Base-by-base conservation (phyloP, 1,140 invertebrate genomes). In the Bombyx mandarina region DNA sequence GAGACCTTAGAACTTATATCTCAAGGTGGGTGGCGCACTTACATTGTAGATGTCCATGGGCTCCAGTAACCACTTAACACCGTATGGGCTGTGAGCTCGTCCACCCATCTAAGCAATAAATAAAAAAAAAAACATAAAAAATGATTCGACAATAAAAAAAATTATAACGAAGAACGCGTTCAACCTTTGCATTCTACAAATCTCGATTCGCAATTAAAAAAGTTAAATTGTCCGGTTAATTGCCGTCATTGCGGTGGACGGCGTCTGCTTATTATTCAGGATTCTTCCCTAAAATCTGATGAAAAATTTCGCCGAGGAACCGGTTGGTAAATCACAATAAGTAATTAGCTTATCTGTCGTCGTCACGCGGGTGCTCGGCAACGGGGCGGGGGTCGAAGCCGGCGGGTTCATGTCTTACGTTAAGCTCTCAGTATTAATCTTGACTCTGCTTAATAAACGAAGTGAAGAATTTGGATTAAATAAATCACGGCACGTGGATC, bases 211-310 rank as follows among this genome's bases (percentile, higher is more conserved):
- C 69, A 82, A 85, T 82, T 82, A 75, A 77, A 35, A 78, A 85
- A 82, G 75, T 80, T 82, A 82, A 82, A 82, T 82, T 78, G 73
- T 81, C 72, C 73, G 69, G 73, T 77, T 80, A 82, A 82, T 79
- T 77, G 67, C 72, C 64, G 66, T 68, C 69, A 77, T 79, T 79
- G 78, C 75, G 73, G 75, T 73, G 65, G 71, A 74, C 72, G 71
- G 66, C 61, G 67, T 64, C 69, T 63, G 69, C 69, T 68, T 65
- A 69, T 77, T 80, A 75, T 76, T 77, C 72, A 69, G 68, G 67
- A 73, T 74, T 63, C 66, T 62, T 67, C 60, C 60, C 51, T 63
- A 68, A 71, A 73, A 71, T 71, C 71, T 71, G 56, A 68, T 67
- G 69, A 73, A 75, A 76, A 76, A 75, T 75, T 73, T 63, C 45